phyloP scores from a whole-genome alignment of 2,797 vertebrate genomes.

The Botia almorhae region DNA sequence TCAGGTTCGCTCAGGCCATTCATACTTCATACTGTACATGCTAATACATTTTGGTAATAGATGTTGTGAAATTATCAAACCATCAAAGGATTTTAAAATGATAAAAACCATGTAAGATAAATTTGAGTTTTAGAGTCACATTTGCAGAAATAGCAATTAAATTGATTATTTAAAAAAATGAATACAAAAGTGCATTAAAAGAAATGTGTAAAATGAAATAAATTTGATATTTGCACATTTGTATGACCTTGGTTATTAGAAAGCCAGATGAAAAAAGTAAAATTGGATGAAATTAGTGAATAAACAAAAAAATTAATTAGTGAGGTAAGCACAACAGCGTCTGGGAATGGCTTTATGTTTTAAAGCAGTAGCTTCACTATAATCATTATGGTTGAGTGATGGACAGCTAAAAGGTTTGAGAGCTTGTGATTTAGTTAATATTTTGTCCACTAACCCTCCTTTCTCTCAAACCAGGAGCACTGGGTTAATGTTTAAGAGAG shows the following conservation, averaged over 20 bases:
- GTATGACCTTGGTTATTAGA: conserved; percentile 18
- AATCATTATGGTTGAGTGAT: conserved; percentile 23
- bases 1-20: not conserved
- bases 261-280: conserved; percentile 3
- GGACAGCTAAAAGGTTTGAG: conserved; percentile 24
- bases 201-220: not conserved
- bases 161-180: not conserved
- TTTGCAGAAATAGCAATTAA: not conserved
- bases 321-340: conserved; percentile 75
- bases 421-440: conserved; percentile 29
- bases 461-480: not conserved
- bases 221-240: not conserved
- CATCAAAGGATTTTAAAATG: not conserved
- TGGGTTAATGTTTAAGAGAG: conserved; percentile 34
- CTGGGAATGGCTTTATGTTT: conserved; percentile 58
- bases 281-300: conserved; percentile 6
- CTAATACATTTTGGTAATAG: conserved; percentile 31
- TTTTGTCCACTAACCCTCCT: conserved; percentile 6
- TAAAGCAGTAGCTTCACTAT: not conserved
- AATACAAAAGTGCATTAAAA: not conserved
- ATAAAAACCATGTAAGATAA: not conserved
- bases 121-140: not conserved
- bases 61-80: not conserved
- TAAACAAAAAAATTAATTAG: not conserved
- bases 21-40: conserved; percentile 10